Conservation (phyloP, 2,797 vertebrate species). For the Gymnocypris eckloni region DNA sequence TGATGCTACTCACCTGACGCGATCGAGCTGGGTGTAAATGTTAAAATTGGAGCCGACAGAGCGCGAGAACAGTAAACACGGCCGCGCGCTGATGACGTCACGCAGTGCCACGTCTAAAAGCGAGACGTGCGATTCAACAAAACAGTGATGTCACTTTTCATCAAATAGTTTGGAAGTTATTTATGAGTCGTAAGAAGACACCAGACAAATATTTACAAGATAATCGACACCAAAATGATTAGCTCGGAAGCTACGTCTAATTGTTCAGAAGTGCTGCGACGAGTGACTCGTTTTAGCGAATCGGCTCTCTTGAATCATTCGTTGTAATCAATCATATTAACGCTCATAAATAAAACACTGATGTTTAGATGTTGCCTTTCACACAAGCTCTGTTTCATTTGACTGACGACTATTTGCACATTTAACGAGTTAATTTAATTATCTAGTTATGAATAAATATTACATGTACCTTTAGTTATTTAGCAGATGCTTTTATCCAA, state of each 20-base stretch:
- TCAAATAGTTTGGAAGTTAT: not conserved
- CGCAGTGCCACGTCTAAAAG: constrained; percentile 75
- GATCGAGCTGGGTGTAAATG: not conserved
- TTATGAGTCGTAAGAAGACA: not conserved
- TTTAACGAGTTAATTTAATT: too few species aligned
- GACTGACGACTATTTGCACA: too few species aligned
- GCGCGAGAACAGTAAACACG: not conserved
- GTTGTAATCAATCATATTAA: not conserved
- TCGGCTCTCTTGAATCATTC: not conserved
- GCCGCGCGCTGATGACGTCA: constrained; percentile 75
- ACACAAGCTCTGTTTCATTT: not conserved
- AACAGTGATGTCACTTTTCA: not conserved
- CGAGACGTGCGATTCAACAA: constrained; percentile 25
- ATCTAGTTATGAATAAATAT: too few species aligned
- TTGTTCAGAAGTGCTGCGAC: not conserved
- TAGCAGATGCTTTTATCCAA: too few species aligned
- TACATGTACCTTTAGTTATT: too few species aligned
- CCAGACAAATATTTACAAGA: not conserved
- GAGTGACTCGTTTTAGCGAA: constrained; percentile 13
- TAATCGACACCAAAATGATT: not conserved
- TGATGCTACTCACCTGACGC: constrained; percentile 49
- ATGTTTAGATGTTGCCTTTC: not conserved
- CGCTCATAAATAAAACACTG: not conserved
- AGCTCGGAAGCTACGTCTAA: not conserved
- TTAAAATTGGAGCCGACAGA: constrained; percentile 5